These are phyloP conservation scores for Xerus inauris DNA, from an alignment of 2,113 vertebrate species.

Conservation along the genomic window DNA sequence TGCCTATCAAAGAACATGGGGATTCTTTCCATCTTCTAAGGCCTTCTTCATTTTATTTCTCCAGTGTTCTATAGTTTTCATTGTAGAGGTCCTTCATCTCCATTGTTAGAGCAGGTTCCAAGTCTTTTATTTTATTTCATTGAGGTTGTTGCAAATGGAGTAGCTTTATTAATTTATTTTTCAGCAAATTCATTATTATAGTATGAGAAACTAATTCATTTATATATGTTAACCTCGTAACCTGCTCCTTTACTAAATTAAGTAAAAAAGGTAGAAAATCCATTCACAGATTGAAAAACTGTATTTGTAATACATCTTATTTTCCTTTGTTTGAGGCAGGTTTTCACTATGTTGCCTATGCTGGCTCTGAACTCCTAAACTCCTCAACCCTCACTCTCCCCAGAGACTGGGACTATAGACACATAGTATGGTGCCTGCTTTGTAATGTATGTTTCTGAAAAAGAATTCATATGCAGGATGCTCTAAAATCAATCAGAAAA, in stretches of 20 bases:
- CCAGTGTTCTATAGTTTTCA: too few relatives aligned
- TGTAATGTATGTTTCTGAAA: neutral
- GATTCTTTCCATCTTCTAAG: too few relatives aligned
- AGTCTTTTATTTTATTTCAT: too few relatives aligned
- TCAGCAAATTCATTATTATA: too few relatives aligned
- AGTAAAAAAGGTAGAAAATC: neutral
- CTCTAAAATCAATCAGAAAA: neutral
- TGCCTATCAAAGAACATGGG: too few relatives aligned
- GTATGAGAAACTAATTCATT: too few relatives aligned
- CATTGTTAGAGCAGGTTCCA: too few relatives aligned
- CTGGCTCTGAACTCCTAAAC: neutral
- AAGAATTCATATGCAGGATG: neutral
- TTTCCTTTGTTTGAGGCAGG: neutral
- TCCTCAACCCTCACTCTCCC: neutral
- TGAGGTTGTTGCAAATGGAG: too few relatives aligned
- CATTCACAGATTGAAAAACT: neutral
- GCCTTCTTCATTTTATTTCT: too few relatives aligned
- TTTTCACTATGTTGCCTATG: neutral
- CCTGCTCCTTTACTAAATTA: too few relatives aligned
- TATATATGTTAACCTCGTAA: neutral
- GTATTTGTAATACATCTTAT: neutral
- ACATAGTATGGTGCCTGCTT: neutral
- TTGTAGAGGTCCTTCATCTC: too few relatives aligned
- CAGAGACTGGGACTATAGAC: neutral
- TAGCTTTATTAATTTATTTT: too few relatives aligned